Conservation (phyloP, 2,888 invertebrate genomes). For the Rhabditoides inermis region DNA sequence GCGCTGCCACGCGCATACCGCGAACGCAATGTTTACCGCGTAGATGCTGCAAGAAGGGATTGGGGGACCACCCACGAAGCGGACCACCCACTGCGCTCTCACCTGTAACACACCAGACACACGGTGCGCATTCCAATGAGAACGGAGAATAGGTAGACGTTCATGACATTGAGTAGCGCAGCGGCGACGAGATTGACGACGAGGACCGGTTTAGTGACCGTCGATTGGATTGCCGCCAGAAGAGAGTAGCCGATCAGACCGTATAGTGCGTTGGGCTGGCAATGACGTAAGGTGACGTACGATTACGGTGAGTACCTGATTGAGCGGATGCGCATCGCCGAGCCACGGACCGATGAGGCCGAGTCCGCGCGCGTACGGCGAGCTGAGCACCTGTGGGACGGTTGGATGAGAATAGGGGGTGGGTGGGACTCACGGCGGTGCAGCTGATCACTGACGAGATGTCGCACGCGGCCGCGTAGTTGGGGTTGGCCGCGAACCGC, state of each 20-base stretch:
- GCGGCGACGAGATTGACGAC: neutral
- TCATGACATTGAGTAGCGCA: neutral
- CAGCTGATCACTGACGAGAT: neutral
- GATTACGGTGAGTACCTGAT: neutral
- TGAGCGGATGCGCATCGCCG: no score
- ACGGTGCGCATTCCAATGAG: slow-evolving; percentile 1
- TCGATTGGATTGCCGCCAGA: neutral
- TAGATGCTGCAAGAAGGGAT: slow-evolving; percentile 1
- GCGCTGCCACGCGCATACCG: neutral
- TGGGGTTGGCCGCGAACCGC: neutral
- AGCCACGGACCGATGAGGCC: no score
- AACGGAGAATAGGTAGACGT: slow-evolving; percentile 5
- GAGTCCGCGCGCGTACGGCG: no score
- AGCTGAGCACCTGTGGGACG: no score
- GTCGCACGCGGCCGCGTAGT: slow-evolving; percentile 3
- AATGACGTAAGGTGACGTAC: neutral
- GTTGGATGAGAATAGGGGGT: no score
- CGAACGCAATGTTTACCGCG: neutral
- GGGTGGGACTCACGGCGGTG: neutral
- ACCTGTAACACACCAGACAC: slow-evolving; percentile 3
- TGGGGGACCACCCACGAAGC: no score
- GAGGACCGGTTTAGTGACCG: no score
- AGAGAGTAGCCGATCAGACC: slow-evolving; percentile 2
- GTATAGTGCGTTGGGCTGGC: slow-evolving; percentile 5
- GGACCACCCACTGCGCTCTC: no score